Percentiles rank a stretch among this genome's conserved stretches.
Conservation (phyloP, 2,888 invertebrate genomes). For the Aspidiotus destructor region DNA sequence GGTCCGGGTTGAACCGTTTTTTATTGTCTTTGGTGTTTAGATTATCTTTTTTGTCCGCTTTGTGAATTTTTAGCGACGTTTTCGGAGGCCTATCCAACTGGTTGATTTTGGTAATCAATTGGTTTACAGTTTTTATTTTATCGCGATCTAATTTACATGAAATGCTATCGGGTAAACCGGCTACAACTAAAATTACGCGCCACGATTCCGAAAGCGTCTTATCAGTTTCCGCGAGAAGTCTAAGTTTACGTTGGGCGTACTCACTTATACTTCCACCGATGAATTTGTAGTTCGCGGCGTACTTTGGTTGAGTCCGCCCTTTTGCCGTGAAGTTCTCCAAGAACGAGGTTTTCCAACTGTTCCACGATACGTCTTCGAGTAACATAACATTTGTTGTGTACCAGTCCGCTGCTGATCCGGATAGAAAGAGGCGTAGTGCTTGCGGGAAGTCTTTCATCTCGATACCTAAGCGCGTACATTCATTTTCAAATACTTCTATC, state of each 20-base stretch:
- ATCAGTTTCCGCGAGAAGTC: constrained; percentile 11
- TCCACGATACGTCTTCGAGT: no score
- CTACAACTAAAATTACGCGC: background rate
- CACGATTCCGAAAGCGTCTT: background rate
- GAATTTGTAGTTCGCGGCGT: constrained; percentile 10
- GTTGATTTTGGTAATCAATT: constrained; percentile 5
- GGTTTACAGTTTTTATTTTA: constrained; percentile 10
- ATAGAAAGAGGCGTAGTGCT: no score
- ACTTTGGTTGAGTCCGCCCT: background rate
- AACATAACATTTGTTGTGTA: no score
- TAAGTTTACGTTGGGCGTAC: constrained; percentile 4
- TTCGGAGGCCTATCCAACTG: constrained; percentile 10
- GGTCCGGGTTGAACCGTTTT: background rate
- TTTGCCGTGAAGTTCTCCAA: background rate
- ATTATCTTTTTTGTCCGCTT: background rate
- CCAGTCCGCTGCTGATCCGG: no score
- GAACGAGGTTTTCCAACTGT: no score
- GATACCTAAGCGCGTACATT: no score
- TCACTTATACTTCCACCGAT: constrained; percentile 8
- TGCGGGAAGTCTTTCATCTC: no score
- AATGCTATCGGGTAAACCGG: background rate
- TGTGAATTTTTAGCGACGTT: no score
- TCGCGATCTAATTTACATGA: constrained; percentile 3
- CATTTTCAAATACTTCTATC: no score
- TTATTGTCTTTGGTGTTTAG: no score